Evolutionary conservation across 2,888 invertebrate species (phyloP).

Genomic region (Dione juno): DNA sequence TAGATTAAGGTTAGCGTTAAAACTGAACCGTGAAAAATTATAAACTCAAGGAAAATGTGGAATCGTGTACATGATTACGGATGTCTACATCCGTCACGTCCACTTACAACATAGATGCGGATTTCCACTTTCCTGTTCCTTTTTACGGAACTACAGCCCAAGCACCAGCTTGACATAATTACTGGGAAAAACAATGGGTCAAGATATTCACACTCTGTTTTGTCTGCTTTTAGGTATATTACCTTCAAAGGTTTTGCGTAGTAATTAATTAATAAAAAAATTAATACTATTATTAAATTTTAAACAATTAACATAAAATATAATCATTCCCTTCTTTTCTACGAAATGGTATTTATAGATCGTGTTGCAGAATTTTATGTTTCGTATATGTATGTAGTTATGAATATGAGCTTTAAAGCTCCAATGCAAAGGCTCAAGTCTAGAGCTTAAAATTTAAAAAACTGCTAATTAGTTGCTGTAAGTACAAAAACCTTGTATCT

Average conservation of each 20-base stretch:
- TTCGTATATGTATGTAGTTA: neutral
- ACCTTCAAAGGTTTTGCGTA: neutral
- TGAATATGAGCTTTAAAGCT: constrained; percentile 13
- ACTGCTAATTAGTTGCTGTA: constrained; percentile 33
- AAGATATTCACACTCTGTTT: constrained; percentile 1
- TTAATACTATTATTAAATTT: neutral
- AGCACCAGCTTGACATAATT: constrained; percentile 25
- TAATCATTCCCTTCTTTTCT: neutral
- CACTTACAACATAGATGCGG: constrained; percentile 56
- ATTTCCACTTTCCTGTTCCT: constrained; percentile 52
- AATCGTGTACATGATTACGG: constrained; percentile 49
- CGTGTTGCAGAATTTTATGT: neutral
- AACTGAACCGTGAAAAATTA: constrained; percentile 7
- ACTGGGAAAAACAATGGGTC: constrained; percentile 22
- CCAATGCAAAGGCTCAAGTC: constrained; percentile 27
- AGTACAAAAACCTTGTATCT: constrained; percentile 26
- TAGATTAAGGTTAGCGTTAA: neutral
- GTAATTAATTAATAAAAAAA: neutral
- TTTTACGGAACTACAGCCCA: constrained; percentile 31
- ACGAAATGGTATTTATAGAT: neutral
- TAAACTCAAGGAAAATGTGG: constrained; percentile 30
- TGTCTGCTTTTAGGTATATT: neutral
- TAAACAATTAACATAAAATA: neutral
- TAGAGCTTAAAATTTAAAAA: constrained; percentile 30
- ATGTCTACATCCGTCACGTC: constrained; percentile 60